A percentile compares a stretch with the other conserved stretches of the same genome.
phyloP scores from a whole-genome alignment of 2,888 invertebrate species.

The Oligia latruncula region DNA sequence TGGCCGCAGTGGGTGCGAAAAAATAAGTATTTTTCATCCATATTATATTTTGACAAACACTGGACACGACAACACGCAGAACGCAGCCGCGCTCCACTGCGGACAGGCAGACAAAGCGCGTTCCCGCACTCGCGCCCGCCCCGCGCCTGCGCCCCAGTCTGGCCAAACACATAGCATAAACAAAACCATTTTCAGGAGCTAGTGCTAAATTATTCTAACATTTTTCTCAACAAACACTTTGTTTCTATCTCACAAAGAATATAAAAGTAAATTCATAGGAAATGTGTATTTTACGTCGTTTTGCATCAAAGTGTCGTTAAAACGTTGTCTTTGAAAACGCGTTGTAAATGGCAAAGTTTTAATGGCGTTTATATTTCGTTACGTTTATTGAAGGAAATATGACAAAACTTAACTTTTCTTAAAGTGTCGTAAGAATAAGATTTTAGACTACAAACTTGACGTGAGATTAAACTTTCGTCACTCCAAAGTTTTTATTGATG shows the following conservation, averaged over 20 bases:
- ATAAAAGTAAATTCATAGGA: slow-evolving; percentile 29
- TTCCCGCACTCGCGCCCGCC: no score
- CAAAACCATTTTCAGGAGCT: not conserved
- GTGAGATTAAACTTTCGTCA: not conserved
- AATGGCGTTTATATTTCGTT: not conserved
- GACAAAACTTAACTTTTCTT: not conserved
- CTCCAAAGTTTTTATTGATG: not conserved
- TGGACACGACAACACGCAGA: no score
- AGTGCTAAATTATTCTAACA: slow-evolving; percentile 19
- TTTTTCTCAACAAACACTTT: slow-evolving; percentile 39
- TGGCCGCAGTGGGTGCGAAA: no score
- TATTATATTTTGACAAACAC: no score
- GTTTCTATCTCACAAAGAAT: slow-evolving; percentile 19
- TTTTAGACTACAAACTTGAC: not conserved
- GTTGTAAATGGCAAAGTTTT: slow-evolving; percentile 4
- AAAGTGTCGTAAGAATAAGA: not conserved
- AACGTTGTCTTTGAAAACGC: slow-evolving; percentile 39
- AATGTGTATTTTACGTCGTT: slow-evolving; percentile 37
- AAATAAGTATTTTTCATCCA: no score
- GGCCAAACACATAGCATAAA: not conserved
- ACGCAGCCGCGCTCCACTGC: no score
- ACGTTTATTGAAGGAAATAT: not conserved
- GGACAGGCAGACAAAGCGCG: no score
- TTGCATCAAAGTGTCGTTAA: slow-evolving; percentile 29
- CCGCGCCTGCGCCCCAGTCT: no score